A percentile compares a stretch with the other conserved stretches of the same genome.
Evolutionary conservation across 2,797 vertebrate species (phyloP).

Genomic region (Centropyge bicolor): DNA sequence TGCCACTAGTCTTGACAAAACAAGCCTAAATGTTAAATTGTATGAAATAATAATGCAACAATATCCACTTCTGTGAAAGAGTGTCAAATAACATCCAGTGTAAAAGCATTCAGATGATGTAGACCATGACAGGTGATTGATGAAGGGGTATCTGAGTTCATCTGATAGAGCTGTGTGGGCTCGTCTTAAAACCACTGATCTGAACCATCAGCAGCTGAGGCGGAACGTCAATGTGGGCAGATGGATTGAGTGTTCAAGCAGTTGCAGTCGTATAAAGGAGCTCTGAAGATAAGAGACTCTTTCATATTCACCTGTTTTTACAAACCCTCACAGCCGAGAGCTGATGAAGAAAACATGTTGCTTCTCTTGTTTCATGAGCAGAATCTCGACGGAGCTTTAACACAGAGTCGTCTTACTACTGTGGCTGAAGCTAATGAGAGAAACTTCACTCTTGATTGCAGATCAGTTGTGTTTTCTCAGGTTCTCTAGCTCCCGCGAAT

Average conservation of each 20-base stretch:
- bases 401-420: constrained; percentile 37
- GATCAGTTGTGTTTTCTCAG: constrained; percentile 43
- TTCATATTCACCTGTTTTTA: constrained; percentile 24
- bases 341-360: constrained; percentile 63
- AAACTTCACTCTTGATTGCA: background rate
- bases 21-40: too few species aligned
- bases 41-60: too few species aligned
- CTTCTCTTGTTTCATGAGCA: constrained; percentile 28
- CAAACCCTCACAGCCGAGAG: background rate
- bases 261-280: constrained; percentile 4
- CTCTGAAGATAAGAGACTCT: constrained; percentile 23
- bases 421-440: constrained; percentile 50
- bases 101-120: background rate
- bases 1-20: too few species aligned
- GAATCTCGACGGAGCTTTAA: constrained; percentile 42
- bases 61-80: too few species aligned
- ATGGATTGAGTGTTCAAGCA: background rate
- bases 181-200: background rate
- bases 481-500: constrained; percentile 44
- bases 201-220: constrained; percentile 9
- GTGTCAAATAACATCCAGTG: background rate
- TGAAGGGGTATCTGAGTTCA: background rate
- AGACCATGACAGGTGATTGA: background rate
- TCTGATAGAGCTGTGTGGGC: background rate
- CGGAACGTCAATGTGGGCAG: background rate